Percentiles rank a stretch among this genome's conserved stretches.
Evolutionary conservation across 2,113 vertebrate genomes (phyloP).

Genomic region (Caracal caracal): DNA sequence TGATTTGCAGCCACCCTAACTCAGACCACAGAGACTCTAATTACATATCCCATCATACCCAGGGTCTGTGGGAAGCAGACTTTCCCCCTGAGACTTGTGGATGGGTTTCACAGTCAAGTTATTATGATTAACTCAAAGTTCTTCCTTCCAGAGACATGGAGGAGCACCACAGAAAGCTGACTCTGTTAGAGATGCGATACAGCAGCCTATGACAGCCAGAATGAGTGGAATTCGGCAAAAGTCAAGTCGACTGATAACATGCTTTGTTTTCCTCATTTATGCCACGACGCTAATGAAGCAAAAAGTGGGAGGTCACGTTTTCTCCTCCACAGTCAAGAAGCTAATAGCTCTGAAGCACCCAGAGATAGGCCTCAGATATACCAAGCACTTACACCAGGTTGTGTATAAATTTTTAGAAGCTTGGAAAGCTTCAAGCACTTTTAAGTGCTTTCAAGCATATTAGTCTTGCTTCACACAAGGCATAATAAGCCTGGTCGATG

Average conservation of each 20-base stretch:
- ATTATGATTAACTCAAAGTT: constrained; percentile 50
- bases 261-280: constrained; percentile 49
- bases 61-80: not conserved
- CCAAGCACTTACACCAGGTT: constrained; percentile 55
- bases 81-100: constrained; percentile 22
- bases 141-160: constrained; percentile 52
- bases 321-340: constrained; percentile 53
- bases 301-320: constrained; percentile 49
- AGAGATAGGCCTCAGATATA: constrained; percentile 39
- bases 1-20: constrained; percentile 62
- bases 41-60: constrained; percentile 38
- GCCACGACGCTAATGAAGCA: constrained; percentile 30
- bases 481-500: constrained; percentile 48
- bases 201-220: not conserved
- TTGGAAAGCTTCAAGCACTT: constrained; percentile 67
- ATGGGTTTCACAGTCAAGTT: constrained; percentile 57
- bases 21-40: constrained; percentile 56
- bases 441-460: constrained; percentile 71
- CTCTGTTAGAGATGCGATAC: constrained; percentile 23
- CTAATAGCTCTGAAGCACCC: constrained; percentile 40
- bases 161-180: constrained; percentile 12
- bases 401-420: constrained; percentile 58
- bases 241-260: not conserved
- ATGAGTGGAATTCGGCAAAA: constrained; percentile 27
- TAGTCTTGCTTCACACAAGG: constrained; percentile 61